phyloP scores from a whole-genome alignment of 1,140 invertebrate species.

The Aphis craccivora region DNA sequence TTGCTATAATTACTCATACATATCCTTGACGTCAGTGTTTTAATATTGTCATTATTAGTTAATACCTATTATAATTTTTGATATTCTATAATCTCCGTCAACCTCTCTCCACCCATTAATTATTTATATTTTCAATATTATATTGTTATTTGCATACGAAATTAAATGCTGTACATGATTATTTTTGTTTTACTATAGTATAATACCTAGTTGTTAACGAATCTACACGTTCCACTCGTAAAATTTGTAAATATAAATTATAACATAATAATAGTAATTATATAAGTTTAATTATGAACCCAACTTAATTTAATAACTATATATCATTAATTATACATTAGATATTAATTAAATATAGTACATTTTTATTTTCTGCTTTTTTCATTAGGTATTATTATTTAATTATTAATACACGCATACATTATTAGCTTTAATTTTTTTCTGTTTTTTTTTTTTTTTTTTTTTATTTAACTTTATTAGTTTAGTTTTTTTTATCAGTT shows the following conservation, averaged over 20 bases:
- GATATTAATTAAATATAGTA: not conserved
- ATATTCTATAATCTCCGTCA: not conserved
- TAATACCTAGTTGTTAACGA: not conserved
- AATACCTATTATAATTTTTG: not conserved
- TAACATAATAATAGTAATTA: constrained; percentile 2
- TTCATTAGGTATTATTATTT: not conserved
- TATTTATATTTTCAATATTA: not conserved
- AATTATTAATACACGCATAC: not conserved
- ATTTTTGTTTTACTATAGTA: not conserved
- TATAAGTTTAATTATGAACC: constrained; percentile 13
- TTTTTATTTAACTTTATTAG: not conserved
- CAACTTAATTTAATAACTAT: not conserved
- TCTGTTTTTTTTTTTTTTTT: not conserved
- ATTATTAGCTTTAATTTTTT: not conserved
- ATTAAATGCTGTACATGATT: not conserved
- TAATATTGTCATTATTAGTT: not conserved
- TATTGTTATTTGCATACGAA: not conserved
- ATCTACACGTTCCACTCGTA: not conserved
- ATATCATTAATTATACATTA: not conserved
- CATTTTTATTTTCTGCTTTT: constrained; percentile 31
- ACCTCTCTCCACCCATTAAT: not conserved
- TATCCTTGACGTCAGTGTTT: not conserved
- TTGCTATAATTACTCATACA: not conserved
- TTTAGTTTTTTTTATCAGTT: not conserved
- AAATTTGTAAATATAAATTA: constrained; percentile 32